phyloP scores from a whole-genome alignment of 2,888 invertebrate genomes.

The Automeris io region DNA sequence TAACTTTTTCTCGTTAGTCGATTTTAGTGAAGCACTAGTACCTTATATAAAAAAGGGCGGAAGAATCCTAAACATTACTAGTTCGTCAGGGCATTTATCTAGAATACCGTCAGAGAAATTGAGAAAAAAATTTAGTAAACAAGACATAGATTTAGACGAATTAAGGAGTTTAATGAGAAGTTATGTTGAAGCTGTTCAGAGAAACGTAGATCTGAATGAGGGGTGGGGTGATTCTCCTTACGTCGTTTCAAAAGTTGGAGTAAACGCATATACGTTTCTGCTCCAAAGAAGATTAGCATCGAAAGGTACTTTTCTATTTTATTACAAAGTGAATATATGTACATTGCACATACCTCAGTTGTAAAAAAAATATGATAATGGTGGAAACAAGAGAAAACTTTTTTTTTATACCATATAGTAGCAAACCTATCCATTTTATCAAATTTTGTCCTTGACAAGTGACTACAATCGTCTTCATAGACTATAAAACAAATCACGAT shows the following conservation, averaged over 20 bases:
- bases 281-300: slow-evolving; percentile 70
- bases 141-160: slow-evolving; percentile 69
- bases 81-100: slow-evolving; percentile 80
- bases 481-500: no score
- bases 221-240: slow-evolving; percentile 82
- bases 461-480: no score
- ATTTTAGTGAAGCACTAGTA: slow-evolving; percentile 78
- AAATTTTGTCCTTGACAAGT: no score
- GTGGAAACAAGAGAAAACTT: no score
- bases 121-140: slow-evolving; percentile 56
- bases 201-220: slow-evolving; percentile 33
- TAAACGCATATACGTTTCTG: slow-evolving; percentile 81
- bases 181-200: slow-evolving; percentile 77
- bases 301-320: slow-evolving; percentile 42
- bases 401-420: no score
- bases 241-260: slow-evolving; percentile 84
- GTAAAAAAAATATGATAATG: no score
- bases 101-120: slow-evolving; percentile 76
- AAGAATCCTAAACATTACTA: slow-evolving; percentile 85
- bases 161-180: slow-evolving; percentile 77
- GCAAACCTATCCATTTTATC: no score
- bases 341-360: no score
- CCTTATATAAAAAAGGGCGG: slow-evolving; percentile 81
- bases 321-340: no score
- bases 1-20: slow-evolving; percentile 51